A percentile compares a stretch with the other conserved stretches of the same genome.
phyloP scores from a whole-genome alignment of 2,113 vertebrate species.

The Lycocorax pyrrhopterus region DNA sequence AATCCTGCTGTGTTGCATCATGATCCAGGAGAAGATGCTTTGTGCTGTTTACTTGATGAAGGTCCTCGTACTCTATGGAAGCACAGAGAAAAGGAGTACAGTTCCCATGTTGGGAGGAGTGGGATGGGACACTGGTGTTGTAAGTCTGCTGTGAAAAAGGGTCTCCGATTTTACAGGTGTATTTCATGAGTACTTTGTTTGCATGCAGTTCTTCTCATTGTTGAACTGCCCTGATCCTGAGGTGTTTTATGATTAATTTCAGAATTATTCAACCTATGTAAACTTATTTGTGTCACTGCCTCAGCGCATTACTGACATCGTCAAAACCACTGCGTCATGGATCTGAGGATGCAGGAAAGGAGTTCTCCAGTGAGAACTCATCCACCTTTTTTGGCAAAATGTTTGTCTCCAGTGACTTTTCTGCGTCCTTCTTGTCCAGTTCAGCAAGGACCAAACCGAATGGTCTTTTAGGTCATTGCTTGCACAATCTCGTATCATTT shows the following conservation, averaged over 20 bases:
- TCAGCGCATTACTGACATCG: background rate
- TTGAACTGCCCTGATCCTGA: background rate
- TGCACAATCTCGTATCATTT: background rate
- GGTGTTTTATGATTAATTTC: constrained; percentile 10
- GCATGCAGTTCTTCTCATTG: background rate
- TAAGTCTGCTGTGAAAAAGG: background rate
- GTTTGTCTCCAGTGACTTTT: background rate
- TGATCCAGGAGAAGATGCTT: background rate
- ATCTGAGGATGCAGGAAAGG: constrained; percentile 10
- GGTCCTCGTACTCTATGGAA: accelerated
- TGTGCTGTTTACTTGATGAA: background rate
- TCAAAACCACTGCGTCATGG: background rate
- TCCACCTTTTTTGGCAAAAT: background rate
- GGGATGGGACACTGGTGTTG: background rate
- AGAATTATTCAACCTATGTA: background rate
- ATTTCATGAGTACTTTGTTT: background rate
- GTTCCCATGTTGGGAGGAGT: accelerated
- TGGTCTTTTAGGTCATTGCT: background rate
- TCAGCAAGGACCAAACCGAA: background rate
- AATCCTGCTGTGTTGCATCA: background rate
- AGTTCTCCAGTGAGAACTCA: constrained; percentile 2
- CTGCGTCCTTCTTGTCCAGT: background rate
- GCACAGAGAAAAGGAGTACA: background rate
- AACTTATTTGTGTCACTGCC: background rate
- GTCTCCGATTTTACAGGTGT: background rate